phyloP scores from a whole-genome alignment of 2,113 vertebrate species.

The Periophthalmus modestus region DNA sequence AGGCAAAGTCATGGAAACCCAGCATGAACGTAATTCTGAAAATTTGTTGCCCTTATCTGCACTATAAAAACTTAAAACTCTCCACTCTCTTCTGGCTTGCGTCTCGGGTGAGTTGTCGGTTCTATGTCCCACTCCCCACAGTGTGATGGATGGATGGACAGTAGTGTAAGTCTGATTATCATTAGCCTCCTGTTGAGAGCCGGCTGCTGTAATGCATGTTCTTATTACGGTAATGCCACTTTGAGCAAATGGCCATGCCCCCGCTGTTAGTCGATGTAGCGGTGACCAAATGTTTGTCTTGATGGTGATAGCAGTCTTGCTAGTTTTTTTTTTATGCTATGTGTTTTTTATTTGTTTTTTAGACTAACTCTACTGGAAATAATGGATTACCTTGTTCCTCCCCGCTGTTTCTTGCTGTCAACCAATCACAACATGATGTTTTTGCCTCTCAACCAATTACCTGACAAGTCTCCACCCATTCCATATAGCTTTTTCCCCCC shows the following conservation, averaged over 20 bases:
- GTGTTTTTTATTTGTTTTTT: neutral
- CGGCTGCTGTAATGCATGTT: conserved; percentile 41
- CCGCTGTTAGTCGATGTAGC: conserved; percentile 38
- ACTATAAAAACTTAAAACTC: conserved; percentile 17
- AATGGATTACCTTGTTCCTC: no score
- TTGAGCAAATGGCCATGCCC: conserved; percentile 47
- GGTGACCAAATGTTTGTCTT: conserved; percentile 29
- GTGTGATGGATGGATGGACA: conserved; percentile 59
- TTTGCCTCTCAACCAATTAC: no score
- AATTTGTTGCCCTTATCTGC: conserved; percentile 26
- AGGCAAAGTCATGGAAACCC: neutral
- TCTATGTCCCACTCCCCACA: conserved; percentile 42
- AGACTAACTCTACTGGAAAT: neutral
- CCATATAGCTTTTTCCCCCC: no score
- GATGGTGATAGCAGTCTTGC: neutral
- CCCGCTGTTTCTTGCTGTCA: no score
- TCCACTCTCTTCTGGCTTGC: conserved; percentile 18
- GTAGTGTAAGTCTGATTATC: conserved; percentile 60
- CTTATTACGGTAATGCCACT: conserved; percentile 51
- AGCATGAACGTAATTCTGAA: conserved; percentile 24
- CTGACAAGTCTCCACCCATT: no score
- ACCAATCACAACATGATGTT: no score
- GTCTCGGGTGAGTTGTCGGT: conserved; percentile 20
- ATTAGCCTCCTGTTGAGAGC: conserved; percentile 65
- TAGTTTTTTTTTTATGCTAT: neutral